A percentile compares a stretch with the other conserved stretches of the same genome.
phyloP scores from a whole-genome alignment of 2,113 vertebrate genomes.

The Ochotona curzoniae region DNA sequence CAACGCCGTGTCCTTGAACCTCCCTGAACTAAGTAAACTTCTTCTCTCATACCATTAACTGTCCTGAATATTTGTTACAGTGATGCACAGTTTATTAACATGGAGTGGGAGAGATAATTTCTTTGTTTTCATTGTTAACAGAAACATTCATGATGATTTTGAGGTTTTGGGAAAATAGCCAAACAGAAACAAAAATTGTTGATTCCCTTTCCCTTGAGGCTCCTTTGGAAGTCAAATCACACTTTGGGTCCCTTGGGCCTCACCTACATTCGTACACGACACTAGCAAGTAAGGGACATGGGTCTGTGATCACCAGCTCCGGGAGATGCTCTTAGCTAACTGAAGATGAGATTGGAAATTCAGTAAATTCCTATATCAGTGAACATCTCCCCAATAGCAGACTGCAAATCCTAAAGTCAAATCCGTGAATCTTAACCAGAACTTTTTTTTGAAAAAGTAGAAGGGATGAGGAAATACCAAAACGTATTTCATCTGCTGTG shows the following conservation, averaged over 20 bases:
- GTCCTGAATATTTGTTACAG: too few species aligned
- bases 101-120: too few species aligned
- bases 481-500: neutral
- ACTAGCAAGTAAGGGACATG: neutral
- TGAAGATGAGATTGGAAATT: conserved; percentile 3
- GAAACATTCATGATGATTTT: neutral
- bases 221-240: neutral
- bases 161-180: neutral
- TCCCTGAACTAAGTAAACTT: too few species aligned
- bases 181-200: neutral
- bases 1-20: too few species aligned
- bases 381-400: neutral
- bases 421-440: neutral
- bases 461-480: neutral
- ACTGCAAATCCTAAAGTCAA: neutral
- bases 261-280: neutral
- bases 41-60: too few species aligned
- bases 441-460: neutral
- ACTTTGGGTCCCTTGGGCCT: neutral
- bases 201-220: neutral
- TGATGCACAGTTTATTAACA: too few species aligned
- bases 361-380: neutral
- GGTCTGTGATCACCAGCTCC: neutral
- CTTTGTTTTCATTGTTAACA: neutral
- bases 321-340: neutral